These are phyloP conservation scores for Condylura cristata DNA, from an alignment of 2,113 vertebrate genomes.

Conservation along the genomic window DNA sequence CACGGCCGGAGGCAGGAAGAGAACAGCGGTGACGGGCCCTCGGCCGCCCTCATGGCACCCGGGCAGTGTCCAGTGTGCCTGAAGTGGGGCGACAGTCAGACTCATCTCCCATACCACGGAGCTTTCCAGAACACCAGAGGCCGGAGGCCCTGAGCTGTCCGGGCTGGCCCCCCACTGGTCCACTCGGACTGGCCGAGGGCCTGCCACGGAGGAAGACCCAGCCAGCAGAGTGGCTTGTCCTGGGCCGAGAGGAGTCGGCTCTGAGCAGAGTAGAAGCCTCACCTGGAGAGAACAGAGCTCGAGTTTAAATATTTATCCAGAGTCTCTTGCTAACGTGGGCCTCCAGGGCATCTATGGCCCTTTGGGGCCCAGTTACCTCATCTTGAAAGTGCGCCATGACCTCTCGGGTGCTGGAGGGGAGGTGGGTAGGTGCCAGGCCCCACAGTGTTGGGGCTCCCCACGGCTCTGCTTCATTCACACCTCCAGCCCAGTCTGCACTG, in stretches of 20 bases:
- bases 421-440: background rate
- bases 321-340: background rate
- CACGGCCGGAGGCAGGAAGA: background rate
- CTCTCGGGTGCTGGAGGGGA: background rate
- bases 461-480: background rate
- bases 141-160: background rate
- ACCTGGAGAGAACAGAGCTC: background rate
- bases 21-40: too few species aligned
- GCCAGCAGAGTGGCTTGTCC: background rate
- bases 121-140: background rate
- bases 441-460: background rate
- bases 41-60: too few species aligned
- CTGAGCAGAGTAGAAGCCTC: background rate
- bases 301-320: background rate
- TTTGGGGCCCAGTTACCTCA: background rate
- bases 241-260: background rate
- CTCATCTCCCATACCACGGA: rapidly evolving
- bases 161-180: background rate
- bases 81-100: too few species aligned
- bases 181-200: background rate
- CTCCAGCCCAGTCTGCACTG: background rate
- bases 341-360: background rate
- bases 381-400: background rate
- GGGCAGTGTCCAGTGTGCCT: background rate
- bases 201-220: background rate